Conservation (phyloP, 2,797 vertebrate genomes). For the Tiaroga cobitis region DNA sequence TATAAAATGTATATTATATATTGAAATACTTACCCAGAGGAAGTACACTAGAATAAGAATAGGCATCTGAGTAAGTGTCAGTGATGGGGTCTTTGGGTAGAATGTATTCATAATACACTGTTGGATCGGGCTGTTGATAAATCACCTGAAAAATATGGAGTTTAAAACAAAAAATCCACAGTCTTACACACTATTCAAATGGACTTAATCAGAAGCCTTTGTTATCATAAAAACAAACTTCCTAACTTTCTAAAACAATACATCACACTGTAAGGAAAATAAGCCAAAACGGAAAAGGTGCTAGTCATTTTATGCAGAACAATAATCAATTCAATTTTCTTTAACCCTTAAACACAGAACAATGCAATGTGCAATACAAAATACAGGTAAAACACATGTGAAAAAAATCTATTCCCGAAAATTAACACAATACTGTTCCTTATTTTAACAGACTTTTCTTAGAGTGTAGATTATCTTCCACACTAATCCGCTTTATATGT, state of each 20-base stretch:
- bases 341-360: neutral
- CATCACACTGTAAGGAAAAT: neutral
- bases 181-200: neutral
- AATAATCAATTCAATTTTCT: neutral
- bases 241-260: neutral
- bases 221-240: neutral
- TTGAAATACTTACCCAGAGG: constrained; percentile 65
- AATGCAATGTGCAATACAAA: no score
- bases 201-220: neutral
- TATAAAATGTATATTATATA: no score
- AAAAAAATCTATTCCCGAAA: no score
- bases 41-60: constrained; percentile 55
- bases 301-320: neutral
- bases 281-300: neutral
- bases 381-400: neutral
- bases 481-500: neutral
- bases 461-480: neutral
- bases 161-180: neutral
- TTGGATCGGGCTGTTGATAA: constrained; percentile 77
- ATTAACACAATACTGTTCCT: neutral
- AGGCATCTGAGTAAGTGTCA: constrained; percentile 55
- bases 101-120: constrained; percentile 75
- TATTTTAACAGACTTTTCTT: neutral
- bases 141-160: constrained; percentile 70
- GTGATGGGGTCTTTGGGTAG: constrained; percentile 62